phyloP scores from a whole-genome alignment of 1,140 invertebrate genomes.

The Halesus radiatus region DNA sequence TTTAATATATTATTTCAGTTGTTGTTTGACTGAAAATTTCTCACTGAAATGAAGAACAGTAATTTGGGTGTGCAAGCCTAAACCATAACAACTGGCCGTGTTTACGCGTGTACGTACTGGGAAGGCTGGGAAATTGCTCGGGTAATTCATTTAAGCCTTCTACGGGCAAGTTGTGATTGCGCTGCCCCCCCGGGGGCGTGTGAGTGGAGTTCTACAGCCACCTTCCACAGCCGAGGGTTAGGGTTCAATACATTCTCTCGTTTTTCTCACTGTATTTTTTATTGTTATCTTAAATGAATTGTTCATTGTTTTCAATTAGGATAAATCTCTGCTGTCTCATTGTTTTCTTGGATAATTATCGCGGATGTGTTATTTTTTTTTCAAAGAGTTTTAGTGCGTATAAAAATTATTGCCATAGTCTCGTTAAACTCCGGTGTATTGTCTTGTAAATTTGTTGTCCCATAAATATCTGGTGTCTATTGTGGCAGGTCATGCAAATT shows the following conservation, averaged over 20 bases:
- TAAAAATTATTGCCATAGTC: background rate
- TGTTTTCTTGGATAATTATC: background rate
- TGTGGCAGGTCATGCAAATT: conserved; percentile 13
- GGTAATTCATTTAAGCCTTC: conserved; percentile 40
- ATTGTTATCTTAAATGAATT: background rate
- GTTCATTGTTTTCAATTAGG: conserved; percentile 19
- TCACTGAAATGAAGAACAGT: no score
- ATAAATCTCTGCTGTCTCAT: conserved; percentile 5
- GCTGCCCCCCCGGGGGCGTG: conserved; percentile 29
- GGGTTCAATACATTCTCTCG: conserved; percentile 2
- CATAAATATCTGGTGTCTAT: background rate
- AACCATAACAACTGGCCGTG: no score
- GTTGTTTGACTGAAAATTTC: no score
- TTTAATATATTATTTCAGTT: no score
- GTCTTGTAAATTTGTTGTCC: conserved; percentile 2
- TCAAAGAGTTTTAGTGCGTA: background rate
- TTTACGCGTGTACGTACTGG: background rate
- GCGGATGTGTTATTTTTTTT: background rate
- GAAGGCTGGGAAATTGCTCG: conserved; percentile 2
- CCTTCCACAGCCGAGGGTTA: background rate
- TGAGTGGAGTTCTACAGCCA: background rate
- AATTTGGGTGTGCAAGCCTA: no score
- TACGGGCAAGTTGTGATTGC: conserved; percentile 33
- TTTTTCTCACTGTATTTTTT: conserved; percentile 17
- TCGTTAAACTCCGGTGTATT: background rate